Conservation (phyloP, 2,113 vertebrate species). For the Cephalopterus ornatus region DNA sequence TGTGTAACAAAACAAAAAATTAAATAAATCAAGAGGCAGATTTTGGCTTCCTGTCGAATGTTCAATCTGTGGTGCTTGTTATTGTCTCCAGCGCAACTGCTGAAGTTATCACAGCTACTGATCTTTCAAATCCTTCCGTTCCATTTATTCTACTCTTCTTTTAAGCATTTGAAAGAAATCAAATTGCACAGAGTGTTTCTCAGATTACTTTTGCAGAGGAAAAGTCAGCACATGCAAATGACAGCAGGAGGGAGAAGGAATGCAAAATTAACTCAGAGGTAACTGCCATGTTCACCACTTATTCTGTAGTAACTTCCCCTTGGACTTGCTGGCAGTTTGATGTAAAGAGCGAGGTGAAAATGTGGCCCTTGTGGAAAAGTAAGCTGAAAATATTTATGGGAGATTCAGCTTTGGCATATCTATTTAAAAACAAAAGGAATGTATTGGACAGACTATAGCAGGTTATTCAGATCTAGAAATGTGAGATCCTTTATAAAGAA, state of each 20-base stretch:
- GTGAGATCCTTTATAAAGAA: not conserved
- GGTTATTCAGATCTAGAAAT: not conserved
- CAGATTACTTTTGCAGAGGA: not conserved
- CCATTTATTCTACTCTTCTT: not conserved
- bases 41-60: not conserved
- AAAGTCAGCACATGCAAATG: slow-evolving; percentile 13
- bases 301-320: not conserved
- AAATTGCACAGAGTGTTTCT: not conserved
- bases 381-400: not conserved
- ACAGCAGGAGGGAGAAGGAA: not conserved
- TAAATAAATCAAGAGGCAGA: not conserved
- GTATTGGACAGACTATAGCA: not conserved
- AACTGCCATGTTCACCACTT: not conserved
- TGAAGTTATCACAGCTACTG: not conserved
- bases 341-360: not conserved
- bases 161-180: not conserved
- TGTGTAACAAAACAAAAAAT: not conserved
- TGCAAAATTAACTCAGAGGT: not conserved
- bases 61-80: not conserved
- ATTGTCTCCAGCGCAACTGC: not conserved
- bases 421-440: not conserved
- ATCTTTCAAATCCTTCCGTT: not conserved
- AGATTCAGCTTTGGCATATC: not conserved
- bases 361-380: not conserved
- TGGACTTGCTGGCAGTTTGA: not conserved